Evolutionary conservation across 2,888 invertebrate genomes (phyloP).

Genomic region (Strigamia transsilvanica): DNA sequence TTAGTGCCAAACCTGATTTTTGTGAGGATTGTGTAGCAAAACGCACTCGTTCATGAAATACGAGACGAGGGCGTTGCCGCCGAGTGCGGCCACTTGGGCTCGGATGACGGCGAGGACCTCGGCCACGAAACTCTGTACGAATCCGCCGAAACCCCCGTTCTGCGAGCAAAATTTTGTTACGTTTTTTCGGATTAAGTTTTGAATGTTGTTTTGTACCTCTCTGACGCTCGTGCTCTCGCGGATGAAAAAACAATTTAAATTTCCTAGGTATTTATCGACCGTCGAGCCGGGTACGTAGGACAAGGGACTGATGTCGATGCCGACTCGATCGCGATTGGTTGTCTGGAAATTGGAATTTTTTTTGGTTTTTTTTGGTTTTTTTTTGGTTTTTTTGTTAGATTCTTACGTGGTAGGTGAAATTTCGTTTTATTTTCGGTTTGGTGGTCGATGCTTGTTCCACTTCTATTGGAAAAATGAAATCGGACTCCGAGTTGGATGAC

Average conservation of each 20-base stretch:
- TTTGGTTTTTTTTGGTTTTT: background rate
- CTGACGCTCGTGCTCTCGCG: constrained; percentile 91
- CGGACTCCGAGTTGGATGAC: constrained; percentile 56
- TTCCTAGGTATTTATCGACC: constrained; percentile 84
- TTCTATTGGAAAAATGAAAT: constrained; percentile 59
- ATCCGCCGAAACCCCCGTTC: constrained; percentile 88
- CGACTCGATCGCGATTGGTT: constrained; percentile 69
- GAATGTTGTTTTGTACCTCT: constrained; percentile 68
- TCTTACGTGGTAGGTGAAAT: constrained; percentile 4
- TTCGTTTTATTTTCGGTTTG: constrained; percentile 40
- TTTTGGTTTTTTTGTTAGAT: background rate
- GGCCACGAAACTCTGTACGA: constrained; percentile 91
- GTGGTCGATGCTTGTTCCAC: constrained; percentile 54
- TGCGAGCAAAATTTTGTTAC: constrained; percentile 40
- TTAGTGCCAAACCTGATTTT: constrained; percentile 80
- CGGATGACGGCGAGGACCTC: constrained; percentile 93
- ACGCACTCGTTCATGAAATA: constrained; percentile 93
- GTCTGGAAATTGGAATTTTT: background rate
- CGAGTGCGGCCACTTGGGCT: constrained; percentile 90
- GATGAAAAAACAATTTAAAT: constrained; percentile 93
- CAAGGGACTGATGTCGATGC: constrained; percentile 83
- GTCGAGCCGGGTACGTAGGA: constrained; percentile 80
- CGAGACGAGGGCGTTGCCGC: constrained; percentile 94
- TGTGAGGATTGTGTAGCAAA: constrained; percentile 90
- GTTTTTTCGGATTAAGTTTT: background rate